phyloP scores from a whole-genome alignment of 2,113 vertebrate genomes.

The Labeo rohita region DNA sequence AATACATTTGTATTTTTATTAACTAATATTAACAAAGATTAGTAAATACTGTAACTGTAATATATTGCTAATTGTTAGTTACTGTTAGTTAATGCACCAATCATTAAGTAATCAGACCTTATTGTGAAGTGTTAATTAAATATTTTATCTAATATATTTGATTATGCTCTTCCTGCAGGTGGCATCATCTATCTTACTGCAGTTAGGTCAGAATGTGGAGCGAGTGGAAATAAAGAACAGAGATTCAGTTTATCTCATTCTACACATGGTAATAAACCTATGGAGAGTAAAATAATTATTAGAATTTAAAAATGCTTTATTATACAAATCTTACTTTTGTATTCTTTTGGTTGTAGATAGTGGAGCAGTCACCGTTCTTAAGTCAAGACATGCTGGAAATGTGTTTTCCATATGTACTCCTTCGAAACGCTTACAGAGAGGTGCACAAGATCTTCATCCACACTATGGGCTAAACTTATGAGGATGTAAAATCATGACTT shows the following conservation, averaged over 20 bases:
- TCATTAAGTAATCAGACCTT: neutral
- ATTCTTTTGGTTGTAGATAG: slow-evolving; percentile 75
- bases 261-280: slow-evolving; percentile 80
- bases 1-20: neutral
- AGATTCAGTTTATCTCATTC: slow-evolving; percentile 88
- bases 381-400: slow-evolving; percentile 90
- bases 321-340: neutral
- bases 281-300: neutral
- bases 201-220: slow-evolving; percentile 87
- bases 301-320: neutral
- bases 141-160: neutral
- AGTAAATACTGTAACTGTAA: neutral
- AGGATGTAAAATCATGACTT: neutral
- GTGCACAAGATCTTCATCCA: slow-evolving; percentile 77
- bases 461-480: slow-evolving; percentile 67
- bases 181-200: slow-evolving; percentile 86
- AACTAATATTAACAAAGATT: neutral
- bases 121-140: neutral
- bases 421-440: slow-evolving; percentile 90
- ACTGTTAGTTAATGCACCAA: neutral
- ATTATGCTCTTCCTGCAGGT: slow-evolving; percentile 69
- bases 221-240: slow-evolving; percentile 81
- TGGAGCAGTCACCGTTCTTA: slow-evolving; percentile 88
- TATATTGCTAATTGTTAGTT: neutral
- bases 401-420: slow-evolving; percentile 90